phyloP scores from a whole-genome alignment of 2,113 vertebrate genomes.

The Gadus chalcogrammus region DNA sequence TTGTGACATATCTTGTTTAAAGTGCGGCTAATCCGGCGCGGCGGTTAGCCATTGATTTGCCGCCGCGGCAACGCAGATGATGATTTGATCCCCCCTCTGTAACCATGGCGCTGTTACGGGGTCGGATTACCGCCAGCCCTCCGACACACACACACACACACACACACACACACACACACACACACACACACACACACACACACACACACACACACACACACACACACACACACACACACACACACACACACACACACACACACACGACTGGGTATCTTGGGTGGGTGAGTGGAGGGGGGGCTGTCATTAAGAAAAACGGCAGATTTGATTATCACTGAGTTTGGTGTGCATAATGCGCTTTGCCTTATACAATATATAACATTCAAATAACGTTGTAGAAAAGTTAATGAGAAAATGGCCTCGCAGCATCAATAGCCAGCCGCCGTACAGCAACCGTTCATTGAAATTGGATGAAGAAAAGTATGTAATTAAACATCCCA shows the following conservation, averaged over 20 bases:
- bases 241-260: not conserved
- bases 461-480: too few species aligned
- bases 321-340: too few species aligned
- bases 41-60: conserved; percentile 70
- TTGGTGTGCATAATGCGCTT: too few species aligned
- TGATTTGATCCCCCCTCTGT: conserved; percentile 51
- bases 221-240: not conserved
- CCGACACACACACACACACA: not conserved
- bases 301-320: too few species aligned
- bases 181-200: not conserved
- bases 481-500: too few species aligned
- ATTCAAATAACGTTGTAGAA: too few species aligned
- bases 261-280: too few species aligned
- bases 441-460: too few species aligned
- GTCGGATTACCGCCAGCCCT: conserved; percentile 55
- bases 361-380: too few species aligned
- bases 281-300: too few species aligned
- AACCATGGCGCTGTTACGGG: conserved; percentile 61
- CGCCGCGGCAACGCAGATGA: conserved; percentile 60
- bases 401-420: too few species aligned
- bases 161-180: not conserved
- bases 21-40: conserved; percentile 64
- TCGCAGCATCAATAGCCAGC: too few species aligned
- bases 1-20: conserved; percentile 72
- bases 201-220: not conserved